These are phyloP conservation scores for Eupithecia pulchellata DNA, from an alignment of 2,888 invertebrate genomes.

Conservation along the genomic window DNA sequence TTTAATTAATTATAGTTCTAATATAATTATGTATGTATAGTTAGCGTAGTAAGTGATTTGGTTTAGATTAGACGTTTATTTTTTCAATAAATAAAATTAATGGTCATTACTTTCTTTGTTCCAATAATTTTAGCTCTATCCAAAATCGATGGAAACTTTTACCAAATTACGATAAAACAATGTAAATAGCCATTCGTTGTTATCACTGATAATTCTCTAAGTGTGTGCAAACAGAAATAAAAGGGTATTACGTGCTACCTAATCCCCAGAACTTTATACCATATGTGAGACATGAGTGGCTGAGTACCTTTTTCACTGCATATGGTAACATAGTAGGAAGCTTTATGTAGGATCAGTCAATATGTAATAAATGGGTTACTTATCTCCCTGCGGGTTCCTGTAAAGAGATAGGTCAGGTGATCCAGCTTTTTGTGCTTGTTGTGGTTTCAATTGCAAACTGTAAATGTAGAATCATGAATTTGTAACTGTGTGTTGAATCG, in stretches of 20 bases:
- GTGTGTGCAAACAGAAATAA: conserved; percentile 33
- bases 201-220: conserved; percentile 32
- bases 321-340: conserved; percentile 5
- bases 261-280: conserved; percentile 17
- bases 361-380: neutral
- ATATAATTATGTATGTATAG: too few relatives aligned
- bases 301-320: neutral
- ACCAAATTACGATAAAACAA: conserved; percentile 11
- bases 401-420: neutral
- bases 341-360: neutral
- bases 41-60: too few relatives aligned
- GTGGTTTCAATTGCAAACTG: neutral
- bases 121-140: neutral
- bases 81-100: too few relatives aligned
- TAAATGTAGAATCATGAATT: too few relatives aligned
- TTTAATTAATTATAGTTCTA: too few relatives aligned
- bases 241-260: conserved; percentile 33
- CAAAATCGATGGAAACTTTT: conserved; percentile 5
- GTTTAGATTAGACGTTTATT: too few relatives aligned
- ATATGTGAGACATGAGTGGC: conserved; percentile 22
- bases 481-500: too few relatives aligned
- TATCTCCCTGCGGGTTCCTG: neutral
- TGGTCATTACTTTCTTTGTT: neutral
- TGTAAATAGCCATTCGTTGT: conserved; percentile 7
- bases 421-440: neutral